These are phyloP conservation scores for Coelopa pilipes DNA, from an alignment of 2,888 invertebrate genomes.

Conservation along the genomic window DNA sequence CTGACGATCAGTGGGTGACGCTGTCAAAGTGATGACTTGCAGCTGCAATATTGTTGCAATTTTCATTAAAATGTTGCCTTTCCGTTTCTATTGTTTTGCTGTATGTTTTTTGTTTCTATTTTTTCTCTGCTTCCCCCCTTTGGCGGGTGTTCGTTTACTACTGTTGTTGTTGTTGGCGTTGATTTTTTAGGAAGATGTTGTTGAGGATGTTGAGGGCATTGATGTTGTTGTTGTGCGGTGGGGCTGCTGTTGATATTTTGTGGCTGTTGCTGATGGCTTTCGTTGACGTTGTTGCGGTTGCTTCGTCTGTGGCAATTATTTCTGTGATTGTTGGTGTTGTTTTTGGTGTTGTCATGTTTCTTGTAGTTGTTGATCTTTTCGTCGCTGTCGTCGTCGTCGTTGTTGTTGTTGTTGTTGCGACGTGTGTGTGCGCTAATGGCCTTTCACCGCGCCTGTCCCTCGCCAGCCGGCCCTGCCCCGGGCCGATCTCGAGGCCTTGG, in stretches of 20 bases:
- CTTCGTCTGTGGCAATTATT: no score
- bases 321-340: no score
- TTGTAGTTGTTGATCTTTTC: background rate
- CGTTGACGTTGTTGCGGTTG: slow-evolving; percentile 4
- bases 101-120: no score
- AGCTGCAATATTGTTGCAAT: slow-evolving; percentile 34
- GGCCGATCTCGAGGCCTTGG: background rate
- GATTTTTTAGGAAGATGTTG: background rate
- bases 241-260: no score
- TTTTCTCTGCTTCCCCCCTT: no score
- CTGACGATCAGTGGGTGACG: slow-evolving; percentile 24
- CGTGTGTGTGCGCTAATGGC: slow-evolving; percentile 29
- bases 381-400: slow-evolving; percentile 14
- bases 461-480: slow-evolving; percentile 22
- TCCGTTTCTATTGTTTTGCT: background rate
- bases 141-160: no score
- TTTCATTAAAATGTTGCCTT: slow-evolving; percentile 26
- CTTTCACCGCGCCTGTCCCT: slow-evolving; percentile 35
- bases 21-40: slow-evolving; percentile 33
- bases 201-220: background rate
- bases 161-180: no score
- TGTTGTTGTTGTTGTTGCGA: no score
- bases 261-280: background rate
- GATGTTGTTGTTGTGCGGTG: no score
- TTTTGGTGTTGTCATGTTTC: no score